Conservation (phyloP, 2,888 invertebrate genomes). For the Platerodrilus igneus region DNA sequence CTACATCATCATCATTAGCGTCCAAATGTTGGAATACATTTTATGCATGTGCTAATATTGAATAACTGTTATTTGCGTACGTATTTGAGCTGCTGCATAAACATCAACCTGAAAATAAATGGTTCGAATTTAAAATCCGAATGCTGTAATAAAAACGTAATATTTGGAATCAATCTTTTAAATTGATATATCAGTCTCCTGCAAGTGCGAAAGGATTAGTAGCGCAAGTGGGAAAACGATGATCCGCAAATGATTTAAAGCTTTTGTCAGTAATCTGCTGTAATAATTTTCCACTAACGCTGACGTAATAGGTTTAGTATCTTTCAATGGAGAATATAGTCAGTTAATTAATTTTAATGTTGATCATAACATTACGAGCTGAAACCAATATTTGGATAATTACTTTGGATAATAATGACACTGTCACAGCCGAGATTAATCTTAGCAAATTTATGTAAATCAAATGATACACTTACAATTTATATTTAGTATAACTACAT, state of each 20-base stretch:
- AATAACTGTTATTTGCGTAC: no score
- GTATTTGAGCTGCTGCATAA: no score
- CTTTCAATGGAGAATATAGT: conserved; percentile 14
- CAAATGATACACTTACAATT: conserved; percentile 69
- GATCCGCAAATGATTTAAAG: conserved; percentile 14
- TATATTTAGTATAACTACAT: conserved; percentile 75
- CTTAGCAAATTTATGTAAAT: no score
- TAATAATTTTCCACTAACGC: conserved; percentile 26
- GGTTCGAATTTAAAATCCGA: no score
- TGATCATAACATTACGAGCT: conserved; percentile 15
- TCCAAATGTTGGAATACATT: no score
- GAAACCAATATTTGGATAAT: no score
- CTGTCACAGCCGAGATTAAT: no score
- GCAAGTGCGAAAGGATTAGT: conserved; percentile 17
- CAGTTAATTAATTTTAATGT: conserved; percentile 15
- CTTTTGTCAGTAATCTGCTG: conserved; percentile 12
- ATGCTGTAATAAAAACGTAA: no score
- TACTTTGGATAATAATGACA: no score
- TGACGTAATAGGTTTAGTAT: conserved; percentile 12
- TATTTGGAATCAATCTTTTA: conserved; percentile 15
- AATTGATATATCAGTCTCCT: conserved; percentile 15
- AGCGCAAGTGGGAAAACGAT: conserved; percentile 14
- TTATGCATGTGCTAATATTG: no score
- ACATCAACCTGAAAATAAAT: no score
- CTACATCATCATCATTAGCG: no score